Conservation (phyloP, 2,888 invertebrate genomes). For the Archips crataeganus region DNA sequence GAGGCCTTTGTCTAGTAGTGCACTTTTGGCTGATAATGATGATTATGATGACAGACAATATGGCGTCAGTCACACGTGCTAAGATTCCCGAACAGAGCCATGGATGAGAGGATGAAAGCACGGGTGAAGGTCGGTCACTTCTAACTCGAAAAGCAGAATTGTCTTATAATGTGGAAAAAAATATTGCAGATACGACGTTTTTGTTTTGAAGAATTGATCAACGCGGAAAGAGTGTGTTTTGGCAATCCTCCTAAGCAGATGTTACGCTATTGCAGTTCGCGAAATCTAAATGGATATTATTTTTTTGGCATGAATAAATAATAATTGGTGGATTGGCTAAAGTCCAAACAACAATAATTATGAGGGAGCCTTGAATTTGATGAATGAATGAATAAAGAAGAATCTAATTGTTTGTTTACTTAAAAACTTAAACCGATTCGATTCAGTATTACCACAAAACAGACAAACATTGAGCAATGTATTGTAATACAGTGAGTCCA, state of each 20-base stretch:
- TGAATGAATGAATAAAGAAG: background rate
- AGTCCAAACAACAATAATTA: background rate
- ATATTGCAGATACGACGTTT: background rate
- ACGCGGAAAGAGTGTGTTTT: conserved; percentile 6
- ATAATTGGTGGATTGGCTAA: background rate
- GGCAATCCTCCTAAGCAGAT: conserved; percentile 28
- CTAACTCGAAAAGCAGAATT: background rate
- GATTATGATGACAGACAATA: background rate
- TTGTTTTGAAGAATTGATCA: background rate
- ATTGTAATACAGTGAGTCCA: no score
- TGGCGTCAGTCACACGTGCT: background rate
- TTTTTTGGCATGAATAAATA: conserved; percentile 4
- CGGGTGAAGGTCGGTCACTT: conserved; percentile 26
- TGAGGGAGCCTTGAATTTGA: background rate
- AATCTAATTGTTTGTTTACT: background rate
- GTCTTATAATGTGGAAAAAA: background rate
- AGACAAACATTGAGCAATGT: no score
- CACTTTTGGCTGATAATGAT: no score
- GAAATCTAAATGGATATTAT: conserved; percentile 1
- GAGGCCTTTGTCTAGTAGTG: no score
- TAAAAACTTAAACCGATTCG: no score
- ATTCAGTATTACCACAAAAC: no score
- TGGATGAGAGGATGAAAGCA: background rate
- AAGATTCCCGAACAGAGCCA: conserved; percentile 4
- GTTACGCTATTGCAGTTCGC: conserved; percentile 7